Percentiles rank a stretch among this genome's conserved stretches.
Conservation (phyloP, 2,888 invertebrate genomes). For the Ennomos quercinarius region DNA sequence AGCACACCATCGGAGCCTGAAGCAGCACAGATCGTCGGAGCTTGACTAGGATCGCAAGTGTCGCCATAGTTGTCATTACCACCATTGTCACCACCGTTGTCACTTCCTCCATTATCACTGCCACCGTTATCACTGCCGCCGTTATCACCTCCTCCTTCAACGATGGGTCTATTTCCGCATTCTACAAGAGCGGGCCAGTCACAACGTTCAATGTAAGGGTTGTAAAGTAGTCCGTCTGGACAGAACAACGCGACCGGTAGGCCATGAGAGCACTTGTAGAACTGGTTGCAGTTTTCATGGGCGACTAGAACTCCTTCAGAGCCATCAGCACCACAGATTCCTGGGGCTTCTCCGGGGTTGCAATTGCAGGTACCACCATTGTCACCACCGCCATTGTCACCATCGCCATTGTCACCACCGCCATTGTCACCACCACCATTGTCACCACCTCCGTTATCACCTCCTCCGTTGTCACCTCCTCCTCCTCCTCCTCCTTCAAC, state of each 20-base stretch:
- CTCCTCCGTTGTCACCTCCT: constrained; percentile 15
- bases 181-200: constrained; percentile 49
- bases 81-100: constrained; percentile 16
- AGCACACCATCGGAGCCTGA: constrained; percentile 46
- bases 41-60: constrained; percentile 41
- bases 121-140: constrained; percentile 17
- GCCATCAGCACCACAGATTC: constrained; percentile 42
- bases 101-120: constrained; percentile 14
- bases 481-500: constrained; percentile 14
- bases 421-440: constrained; percentile 26
- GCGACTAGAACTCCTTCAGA: constrained; percentile 48
- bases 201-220: constrained; percentile 40
- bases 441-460: constrained; percentile 21
- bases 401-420: constrained; percentile 12
- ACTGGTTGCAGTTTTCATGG: constrained; percentile 51
- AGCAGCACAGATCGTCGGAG: constrained; percentile 38
- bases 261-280: constrained; percentile 47
- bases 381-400: constrained; percentile 20
- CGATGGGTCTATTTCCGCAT: constrained; percentile 46
- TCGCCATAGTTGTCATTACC: constrained; percentile 23
- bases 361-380: constrained; percentile 30
- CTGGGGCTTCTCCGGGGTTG: constrained; percentile 44
- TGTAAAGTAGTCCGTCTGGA: constrained; percentile 26
- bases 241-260: constrained; percentile 31
- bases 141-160: constrained; percentile 20